These are phyloP conservation scores for Solen grandis DNA, from an alignment of 1,140 invertebrate species.

Conservation along the genomic window DNA sequence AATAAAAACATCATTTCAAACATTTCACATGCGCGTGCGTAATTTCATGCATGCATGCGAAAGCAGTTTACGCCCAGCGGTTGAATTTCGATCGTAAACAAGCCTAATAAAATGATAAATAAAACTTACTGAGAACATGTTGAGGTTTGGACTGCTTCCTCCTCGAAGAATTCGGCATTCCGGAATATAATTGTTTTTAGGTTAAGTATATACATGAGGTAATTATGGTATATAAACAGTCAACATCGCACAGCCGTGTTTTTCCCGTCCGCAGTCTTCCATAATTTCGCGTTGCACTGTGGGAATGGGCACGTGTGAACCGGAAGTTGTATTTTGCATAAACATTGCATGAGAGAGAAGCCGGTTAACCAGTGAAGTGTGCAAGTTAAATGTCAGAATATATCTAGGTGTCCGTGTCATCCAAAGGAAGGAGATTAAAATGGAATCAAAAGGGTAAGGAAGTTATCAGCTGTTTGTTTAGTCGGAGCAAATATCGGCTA, in stretches of 20 bases:
- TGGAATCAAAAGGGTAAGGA: conserved; percentile 57
- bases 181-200: conserved; percentile 12
- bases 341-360: conserved; percentile 36
- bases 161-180: conserved; percentile 68
- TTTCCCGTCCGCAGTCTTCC: conserved; percentile 64
- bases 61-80: conserved; percentile 59
- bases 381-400: too few species aligned
- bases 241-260: conserved; percentile 57
- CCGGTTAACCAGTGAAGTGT: too few species aligned
- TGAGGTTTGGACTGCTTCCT: conserved; percentile 74
- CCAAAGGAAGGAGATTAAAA: conserved; percentile 1
- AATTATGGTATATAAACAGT: conserved; percentile 54
- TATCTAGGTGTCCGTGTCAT: too few species aligned
- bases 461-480: too few species aligned
- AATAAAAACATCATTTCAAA: too few species aligned
- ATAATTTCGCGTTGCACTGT: conserved; percentile 65
- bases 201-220: conserved; percentile 58
- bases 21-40: conserved; percentile 69
- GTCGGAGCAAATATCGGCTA: too few species aligned
- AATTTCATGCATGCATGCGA: conserved; percentile 71
- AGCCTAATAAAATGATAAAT: conserved; percentile 35
- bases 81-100: conserved; percentile 26
- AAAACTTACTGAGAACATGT: conserved; percentile 70
- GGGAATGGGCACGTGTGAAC: conserved; percentile 70
- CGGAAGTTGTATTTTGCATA: conserved; percentile 11